Conservation (phyloP, 2,113 vertebrate genomes). For the Miniopterus natalensis region DNA sequence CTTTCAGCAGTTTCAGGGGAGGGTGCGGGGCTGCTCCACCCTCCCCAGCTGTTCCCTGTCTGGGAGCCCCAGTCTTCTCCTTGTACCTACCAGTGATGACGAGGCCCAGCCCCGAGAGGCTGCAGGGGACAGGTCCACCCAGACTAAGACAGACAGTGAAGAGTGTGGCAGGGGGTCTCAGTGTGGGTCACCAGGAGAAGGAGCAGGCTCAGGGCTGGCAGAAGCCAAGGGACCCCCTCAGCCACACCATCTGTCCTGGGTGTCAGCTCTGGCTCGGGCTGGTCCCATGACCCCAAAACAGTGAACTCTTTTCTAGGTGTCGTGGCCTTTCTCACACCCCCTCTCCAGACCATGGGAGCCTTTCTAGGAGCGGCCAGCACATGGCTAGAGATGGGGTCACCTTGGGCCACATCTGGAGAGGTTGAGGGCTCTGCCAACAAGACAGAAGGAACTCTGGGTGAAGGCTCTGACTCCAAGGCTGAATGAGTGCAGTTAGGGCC, state of each 20-base stretch:
- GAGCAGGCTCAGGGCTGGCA: neutral
- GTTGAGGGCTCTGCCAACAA: neutral
- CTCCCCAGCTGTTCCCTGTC: neutral
- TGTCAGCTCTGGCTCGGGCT: neutral
- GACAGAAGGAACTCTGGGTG: neutral
- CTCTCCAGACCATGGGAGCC: neutral
- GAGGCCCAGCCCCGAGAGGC: neutral
- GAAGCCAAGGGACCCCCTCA: neutral
- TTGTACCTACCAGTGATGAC: neutral
- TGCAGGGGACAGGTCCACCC: neutral
- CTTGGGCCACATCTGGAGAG: too few relatives aligned
- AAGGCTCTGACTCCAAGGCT: neutral
- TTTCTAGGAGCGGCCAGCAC: neutral
- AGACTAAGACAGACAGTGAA: neutral
- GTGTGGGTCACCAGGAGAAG: neutral
- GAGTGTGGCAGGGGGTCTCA: fast-evolving
- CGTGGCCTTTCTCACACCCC: too few relatives aligned
- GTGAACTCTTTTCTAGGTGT: neutral
- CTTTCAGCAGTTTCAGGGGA: neutral
- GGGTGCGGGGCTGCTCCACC: neutral
- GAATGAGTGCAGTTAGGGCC: neutral
- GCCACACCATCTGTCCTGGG: neutral
- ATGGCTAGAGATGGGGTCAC: neutral
- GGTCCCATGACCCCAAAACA: neutral
- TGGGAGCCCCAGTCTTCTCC: neutral